These are phyloP conservation scores for Thunnus maccoyii DNA, from an alignment of 2,113 vertebrate species.

Conservation along the genomic window DNA sequence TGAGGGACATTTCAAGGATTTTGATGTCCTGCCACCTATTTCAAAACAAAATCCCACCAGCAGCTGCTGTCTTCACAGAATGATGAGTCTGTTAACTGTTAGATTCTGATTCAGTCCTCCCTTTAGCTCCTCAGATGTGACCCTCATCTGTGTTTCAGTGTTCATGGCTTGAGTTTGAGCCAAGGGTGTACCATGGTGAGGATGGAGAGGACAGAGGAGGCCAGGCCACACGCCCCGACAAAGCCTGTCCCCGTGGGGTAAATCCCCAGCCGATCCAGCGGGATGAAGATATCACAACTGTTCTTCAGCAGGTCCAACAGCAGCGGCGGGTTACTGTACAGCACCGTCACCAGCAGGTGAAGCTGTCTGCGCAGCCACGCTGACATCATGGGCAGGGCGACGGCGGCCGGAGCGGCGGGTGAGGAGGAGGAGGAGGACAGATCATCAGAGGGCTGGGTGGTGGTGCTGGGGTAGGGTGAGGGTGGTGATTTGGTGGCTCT, in stretches of 20 bases:
- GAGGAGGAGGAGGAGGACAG: slow-evolving; percentile 37
- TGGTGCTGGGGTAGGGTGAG: slow-evolving; percentile 22
- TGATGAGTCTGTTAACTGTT: slow-evolving; percentile 2
- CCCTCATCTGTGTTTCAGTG: neutral
- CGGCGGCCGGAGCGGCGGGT: neutral
- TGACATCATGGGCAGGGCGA: slow-evolving; percentile 19
- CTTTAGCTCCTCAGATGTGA: neutral
- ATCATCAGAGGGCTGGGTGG: slow-evolving; percentile 33
- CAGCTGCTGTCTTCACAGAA: neutral
- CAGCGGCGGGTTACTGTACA: slow-evolving; percentile 89
- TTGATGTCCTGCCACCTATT: neutral
- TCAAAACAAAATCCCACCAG: neutral
- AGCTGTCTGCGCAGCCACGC: slow-evolving; percentile 79
- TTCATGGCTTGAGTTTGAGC: slow-evolving; percentile 95
- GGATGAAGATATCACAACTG: slow-evolving; percentile 92
- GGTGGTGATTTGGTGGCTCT: slow-evolving; percentile 17
- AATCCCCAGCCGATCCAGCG: slow-evolving; percentile 91
- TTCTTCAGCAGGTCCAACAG: slow-evolving; percentile 92
- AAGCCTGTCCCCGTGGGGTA: slow-evolving; percentile 85
- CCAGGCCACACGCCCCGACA: slow-evolving; percentile 91
- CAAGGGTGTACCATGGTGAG: slow-evolving; percentile 91
- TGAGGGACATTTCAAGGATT: neutral
- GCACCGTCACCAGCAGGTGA: slow-evolving; percentile 81
- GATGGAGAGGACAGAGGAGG: slow-evolving; percentile 92
- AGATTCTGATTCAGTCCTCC: neutral